Conservation (phyloP, 2,797 vertebrate species). For the Otus scops region DNA sequence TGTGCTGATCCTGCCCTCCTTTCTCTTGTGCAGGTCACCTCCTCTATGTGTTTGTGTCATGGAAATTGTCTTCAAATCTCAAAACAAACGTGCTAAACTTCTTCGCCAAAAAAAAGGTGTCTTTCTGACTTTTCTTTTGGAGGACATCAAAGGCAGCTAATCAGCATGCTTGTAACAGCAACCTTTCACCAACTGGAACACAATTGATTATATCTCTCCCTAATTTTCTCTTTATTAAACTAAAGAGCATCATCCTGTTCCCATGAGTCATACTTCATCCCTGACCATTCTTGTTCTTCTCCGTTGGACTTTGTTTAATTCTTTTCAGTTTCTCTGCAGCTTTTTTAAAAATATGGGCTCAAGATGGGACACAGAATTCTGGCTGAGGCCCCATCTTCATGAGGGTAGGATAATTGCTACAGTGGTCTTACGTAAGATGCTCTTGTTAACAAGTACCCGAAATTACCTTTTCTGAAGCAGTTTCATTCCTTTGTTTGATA, state of each 20-base stretch:
- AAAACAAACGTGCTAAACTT: background rate
- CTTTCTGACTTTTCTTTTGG: background rate
- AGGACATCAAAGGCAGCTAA: background rate
- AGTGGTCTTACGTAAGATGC: background rate
- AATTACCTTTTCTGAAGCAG: background rate
- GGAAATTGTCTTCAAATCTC: background rate
- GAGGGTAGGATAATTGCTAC: background rate
- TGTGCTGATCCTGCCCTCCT: background rate
- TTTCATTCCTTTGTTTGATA: background rate
- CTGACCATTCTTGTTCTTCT: background rate
- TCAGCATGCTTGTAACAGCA: background rate
- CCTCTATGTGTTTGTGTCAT: background rate
- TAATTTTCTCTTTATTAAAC: background rate
- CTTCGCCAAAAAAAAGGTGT: background rate
- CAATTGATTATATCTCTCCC: background rate
- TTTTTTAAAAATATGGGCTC: background rate
- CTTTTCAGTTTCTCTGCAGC: background rate
- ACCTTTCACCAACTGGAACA: background rate
- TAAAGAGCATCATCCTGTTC: background rate
- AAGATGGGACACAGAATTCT: background rate
- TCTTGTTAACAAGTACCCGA: background rate
- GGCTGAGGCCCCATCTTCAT: fast-evolving
- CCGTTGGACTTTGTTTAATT: background rate
- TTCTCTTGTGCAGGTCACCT: background rate
- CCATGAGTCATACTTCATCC: background rate